Evolutionary conservation across 2,113 vertebrate genomes (phyloP).

Genomic region (Calidris pygmaea): DNA sequence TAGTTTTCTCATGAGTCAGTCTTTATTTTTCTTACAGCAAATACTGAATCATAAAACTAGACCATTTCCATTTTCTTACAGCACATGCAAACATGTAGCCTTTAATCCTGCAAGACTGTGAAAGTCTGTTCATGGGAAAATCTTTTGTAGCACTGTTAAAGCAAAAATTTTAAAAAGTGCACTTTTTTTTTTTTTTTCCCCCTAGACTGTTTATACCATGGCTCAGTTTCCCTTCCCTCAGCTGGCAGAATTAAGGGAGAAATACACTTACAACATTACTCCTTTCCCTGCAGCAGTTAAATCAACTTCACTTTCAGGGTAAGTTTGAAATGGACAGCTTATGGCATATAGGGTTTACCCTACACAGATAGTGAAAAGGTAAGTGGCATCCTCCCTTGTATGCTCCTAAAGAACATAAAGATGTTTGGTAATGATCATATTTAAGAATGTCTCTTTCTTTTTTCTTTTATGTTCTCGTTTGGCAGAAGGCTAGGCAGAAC

Average conservation of each 20-base stretch:
- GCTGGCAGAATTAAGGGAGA: conserved; percentile 93
- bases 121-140: not conserved
- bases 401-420: not conserved
- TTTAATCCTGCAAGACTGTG: not conserved
- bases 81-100: not conserved
- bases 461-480: conserved; percentile 15
- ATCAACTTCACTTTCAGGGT: conserved; percentile 83
- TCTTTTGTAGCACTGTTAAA: not conserved
- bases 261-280: conserved; percentile 98
- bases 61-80: not conserved
- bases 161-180: not conserved
- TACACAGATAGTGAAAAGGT: not conserved
- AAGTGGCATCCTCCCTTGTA: not conserved
- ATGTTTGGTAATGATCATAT: not conserved
- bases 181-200: not conserved
- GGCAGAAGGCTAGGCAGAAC: conserved; percentile 75
- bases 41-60: not conserved
- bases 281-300: conserved; percentile 92
- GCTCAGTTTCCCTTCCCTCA: conserved; percentile 96
- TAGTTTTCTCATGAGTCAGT: not conserved
- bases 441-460: not conserved
- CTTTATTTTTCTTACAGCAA: not conserved
- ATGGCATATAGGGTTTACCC: not conserved
- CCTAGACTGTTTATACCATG: conserved; percentile 94
- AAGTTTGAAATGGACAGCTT: conserved; percentile 30